Evolutionary conservation across 2,113 vertebrate genomes (phyloP).

Genomic region (Anolis sagrei): DNA sequence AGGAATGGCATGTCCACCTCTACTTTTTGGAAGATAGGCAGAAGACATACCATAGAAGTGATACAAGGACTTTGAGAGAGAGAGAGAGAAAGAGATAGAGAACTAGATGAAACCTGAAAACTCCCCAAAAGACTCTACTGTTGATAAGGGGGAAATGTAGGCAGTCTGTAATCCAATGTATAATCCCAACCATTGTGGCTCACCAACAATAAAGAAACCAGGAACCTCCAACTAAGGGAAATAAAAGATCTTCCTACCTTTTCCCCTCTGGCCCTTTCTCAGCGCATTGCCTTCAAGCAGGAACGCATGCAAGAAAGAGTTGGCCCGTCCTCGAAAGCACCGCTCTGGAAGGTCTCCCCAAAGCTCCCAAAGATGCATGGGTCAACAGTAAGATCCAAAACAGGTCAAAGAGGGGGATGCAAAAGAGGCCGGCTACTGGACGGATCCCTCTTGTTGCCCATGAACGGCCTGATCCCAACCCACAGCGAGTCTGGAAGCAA

Average conservation of each 20-base stretch:
- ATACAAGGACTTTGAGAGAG: background rate
- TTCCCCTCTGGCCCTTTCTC: fast-evolving
- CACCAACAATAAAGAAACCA: too few relatives aligned
- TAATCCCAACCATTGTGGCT: constrained; percentile 2
- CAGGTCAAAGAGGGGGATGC: background rate
- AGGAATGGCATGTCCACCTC: background rate
- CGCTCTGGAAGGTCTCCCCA: background rate
- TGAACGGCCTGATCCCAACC: constrained; percentile 27
- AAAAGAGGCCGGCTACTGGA: background rate
- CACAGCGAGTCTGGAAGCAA: constrained; percentile 43
- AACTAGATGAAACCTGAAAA: too few relatives aligned
- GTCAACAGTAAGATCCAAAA: constrained; percentile 22
- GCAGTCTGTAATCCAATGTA: constrained; percentile 36
- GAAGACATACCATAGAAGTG: background rate
- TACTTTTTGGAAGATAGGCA: background rate
- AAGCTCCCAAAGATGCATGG: background rate
- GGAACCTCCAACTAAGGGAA: constrained; percentile 26
- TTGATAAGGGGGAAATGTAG: background rate
- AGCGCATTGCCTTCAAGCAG: background rate
- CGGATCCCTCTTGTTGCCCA: background rate
- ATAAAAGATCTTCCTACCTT: constrained; percentile 29
- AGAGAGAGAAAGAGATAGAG: background rate
- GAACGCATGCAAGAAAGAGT: background rate
- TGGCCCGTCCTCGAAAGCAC: constrained; percentile 13
- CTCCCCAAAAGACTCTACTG: background rate